phyloP scores from a whole-genome alignment of 1,140 invertebrate genomes.

The Cydia strobilella region DNA sequence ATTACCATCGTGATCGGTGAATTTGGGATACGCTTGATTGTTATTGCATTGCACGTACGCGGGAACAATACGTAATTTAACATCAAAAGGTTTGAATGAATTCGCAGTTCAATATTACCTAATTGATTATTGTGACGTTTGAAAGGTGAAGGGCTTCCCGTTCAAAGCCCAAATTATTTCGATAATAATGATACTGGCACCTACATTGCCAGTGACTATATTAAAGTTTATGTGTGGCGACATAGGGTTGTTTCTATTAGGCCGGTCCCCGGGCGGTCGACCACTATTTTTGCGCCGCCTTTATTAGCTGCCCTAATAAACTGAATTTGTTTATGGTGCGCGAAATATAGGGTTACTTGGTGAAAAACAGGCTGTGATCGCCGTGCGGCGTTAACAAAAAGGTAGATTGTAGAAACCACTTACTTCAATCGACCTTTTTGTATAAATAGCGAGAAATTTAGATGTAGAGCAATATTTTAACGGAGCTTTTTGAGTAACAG shows the following conservation, averaged over 20 bases:
- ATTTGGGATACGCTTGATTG: not conserved
- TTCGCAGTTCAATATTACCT: not conserved
- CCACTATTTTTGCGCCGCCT: slow-evolving; percentile 26
- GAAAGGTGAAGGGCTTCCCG: not conserved
- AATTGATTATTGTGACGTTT: not conserved
- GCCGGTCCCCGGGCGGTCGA: slow-evolving; percentile 8
- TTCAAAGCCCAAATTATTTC: not conserved
- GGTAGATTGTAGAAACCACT: no score
- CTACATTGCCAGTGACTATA: not conserved
- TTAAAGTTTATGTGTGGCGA: slow-evolving; percentile 1
- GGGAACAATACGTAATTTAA: not conserved
- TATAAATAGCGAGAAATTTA: not conserved
- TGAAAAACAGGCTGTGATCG: not conserved
- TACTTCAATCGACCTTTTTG: not conserved
- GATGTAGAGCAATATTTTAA: not conserved
- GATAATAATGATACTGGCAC: not conserved
- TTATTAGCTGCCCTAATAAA: slow-evolving; percentile 26
- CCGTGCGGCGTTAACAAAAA: not conserved
- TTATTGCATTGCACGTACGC: not conserved
- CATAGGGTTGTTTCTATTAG: slow-evolving; percentile 25
- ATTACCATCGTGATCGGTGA: slow-evolving; percentile 6
- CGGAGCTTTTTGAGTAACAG: not conserved
- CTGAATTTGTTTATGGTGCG: slow-evolving; percentile 29
- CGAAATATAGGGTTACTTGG: slow-evolving; percentile 32
- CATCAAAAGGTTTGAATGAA: not conserved